Base-by-base conservation (phyloP, 2,888 invertebrate genomes). In the Lampropteryx suffumata region DNA sequence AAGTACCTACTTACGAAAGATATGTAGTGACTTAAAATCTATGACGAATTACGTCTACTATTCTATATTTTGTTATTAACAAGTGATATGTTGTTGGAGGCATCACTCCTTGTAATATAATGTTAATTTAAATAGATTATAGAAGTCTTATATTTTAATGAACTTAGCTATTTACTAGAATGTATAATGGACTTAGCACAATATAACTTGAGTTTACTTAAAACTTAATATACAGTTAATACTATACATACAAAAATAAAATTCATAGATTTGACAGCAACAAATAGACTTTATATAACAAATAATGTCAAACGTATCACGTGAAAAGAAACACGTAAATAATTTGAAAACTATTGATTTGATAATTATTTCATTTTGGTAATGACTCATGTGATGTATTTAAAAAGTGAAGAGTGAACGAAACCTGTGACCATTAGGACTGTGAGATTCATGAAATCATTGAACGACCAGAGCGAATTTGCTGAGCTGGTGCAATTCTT, bases 71-170 rank as follows among this genome's bases (percentile, higher is more conserved):
- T 85, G 75, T 88, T 88, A 87, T 80, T 88, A 88, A 88, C 89
- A 89, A 89, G 86, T 90, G 90, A 90, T 90, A 90, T 90, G 90
- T 90, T 78, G 84, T 69, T 80, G 84, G 87, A 89, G 88, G 65
- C 71, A 87, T 82, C 83, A 84, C 89, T 86, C 86, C 82, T 65
- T 83, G 80, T 79, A 79, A 72, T 82, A 76, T 77, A 71, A 77
- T 69, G 73, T 82, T 83, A 81, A 76, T 76, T 80, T 76, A 72
- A 65, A 69, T 71, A 79, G 81, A 82, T 73, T 73, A 79, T 82
- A 75, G 52, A 65, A 78, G 59, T 52, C 78, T 79, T 81, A 82
- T 61, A 64, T 66, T 71, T 69, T 79, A 73, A 73, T 71, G 76
- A 86, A 83, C 81, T 71, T 78, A 78, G 75, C 61, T 58, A 61